These are phyloP conservation scores for Caenorhabditis inopinata DNA, from an alignment of 1,140 invertebrate species.

Conservation along the genomic window DNA sequence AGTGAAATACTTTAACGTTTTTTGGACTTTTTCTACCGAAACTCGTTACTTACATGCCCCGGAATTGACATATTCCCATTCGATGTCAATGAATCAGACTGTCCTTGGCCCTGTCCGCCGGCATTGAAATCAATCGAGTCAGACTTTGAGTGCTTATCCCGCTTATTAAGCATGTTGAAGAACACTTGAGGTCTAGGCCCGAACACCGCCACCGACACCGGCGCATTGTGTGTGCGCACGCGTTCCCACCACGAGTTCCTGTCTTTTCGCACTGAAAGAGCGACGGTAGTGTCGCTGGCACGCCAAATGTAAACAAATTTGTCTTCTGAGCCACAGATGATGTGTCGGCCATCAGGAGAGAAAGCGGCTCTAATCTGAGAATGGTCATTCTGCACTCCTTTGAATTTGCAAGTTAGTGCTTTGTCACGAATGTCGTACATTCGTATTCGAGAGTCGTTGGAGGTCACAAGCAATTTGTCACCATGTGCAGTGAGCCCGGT, in stretches of 20 bases:
- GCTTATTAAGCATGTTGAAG: not conserved
- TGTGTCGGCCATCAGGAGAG: conserved; percentile 90
- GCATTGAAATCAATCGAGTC: conserved; percentile 14
- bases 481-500: conserved; percentile 79
- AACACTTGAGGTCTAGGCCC: conserved; percentile 79
- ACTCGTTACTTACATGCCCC: conserved; percentile 12
- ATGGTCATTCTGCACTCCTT: conserved; percentile 86
- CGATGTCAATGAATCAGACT: not conserved
- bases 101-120: not conserved
- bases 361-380: conserved; percentile 97
- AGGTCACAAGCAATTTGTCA: conserved; percentile 72
- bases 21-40: not conserved
- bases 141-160: not conserved
- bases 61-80: conserved; percentile 3
- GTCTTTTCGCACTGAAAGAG: conserved; percentile 84
- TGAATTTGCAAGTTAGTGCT: conserved; percentile 91
- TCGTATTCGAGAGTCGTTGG: conserved; percentile 93
- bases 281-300: conserved; percentile 74
- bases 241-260: conserved; percentile 97
- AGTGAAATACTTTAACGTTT: too few species aligned
- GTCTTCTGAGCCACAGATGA: conserved; percentile 95
- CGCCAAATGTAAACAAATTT: conserved; percentile 74
- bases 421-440: conserved; percentile 93
- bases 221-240: conserved; percentile 75
- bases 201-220: conserved; percentile 94